Conservation (phyloP, 2,797 vertebrate species). For the Tokudaia muenninki region DNA sequence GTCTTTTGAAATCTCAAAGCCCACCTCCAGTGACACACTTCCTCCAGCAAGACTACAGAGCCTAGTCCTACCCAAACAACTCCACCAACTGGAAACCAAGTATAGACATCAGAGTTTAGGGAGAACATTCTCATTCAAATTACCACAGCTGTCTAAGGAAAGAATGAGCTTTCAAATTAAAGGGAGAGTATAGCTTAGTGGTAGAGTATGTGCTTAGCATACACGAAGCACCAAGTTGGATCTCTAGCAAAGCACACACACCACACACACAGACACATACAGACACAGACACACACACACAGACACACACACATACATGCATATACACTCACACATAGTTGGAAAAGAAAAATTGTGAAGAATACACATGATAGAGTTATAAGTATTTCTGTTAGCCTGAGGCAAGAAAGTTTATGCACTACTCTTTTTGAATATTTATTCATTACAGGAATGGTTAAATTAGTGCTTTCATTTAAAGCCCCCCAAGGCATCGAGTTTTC, state of each 20-base stretch:
- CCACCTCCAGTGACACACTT: neutral
- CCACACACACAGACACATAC: neutral
- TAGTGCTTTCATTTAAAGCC: constrained; percentile 57
- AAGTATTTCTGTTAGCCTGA: constrained; percentile 60
- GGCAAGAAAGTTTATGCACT: constrained; percentile 58
- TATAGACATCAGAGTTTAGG: neutral
- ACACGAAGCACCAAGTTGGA: neutral
- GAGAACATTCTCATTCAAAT: neutral
- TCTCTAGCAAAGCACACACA: neutral
- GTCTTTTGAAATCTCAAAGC: neutral
- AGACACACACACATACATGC: neutral
- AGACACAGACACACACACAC: neutral
- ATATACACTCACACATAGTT: neutral
- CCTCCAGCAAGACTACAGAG: neutral
- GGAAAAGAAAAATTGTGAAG: constrained; percentile 63
- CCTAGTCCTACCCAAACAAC: neutral
- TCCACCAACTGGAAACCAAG: neutral
- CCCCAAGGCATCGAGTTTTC: constrained; percentile 64
- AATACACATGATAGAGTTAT: constrained; percentile 15
- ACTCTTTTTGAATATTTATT: constrained; percentile 72
- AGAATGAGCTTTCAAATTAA: constrained; percentile 68
- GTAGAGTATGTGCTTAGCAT: neutral
- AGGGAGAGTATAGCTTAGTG: neutral
- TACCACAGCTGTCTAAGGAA: neutral
- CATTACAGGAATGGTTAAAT: constrained; percentile 65